phyloP scores from a whole-genome alignment of 23 tunicate species.

The Halocynthia aurantium region DNA sequence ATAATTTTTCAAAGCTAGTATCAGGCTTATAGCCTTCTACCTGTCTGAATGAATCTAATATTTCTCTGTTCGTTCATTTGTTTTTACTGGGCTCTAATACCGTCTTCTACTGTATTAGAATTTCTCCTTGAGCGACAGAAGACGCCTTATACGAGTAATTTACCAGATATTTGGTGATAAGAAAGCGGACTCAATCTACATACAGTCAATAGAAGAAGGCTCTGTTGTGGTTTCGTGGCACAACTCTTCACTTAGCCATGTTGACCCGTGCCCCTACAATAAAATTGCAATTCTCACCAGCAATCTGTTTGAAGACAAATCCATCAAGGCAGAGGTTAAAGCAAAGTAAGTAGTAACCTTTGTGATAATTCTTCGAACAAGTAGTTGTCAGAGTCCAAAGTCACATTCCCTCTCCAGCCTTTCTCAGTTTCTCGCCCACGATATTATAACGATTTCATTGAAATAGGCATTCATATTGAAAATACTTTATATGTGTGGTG shows the following conservation, averaged over 20 bases:
- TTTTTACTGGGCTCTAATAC: too few relatives aligned
- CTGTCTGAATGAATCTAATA: too few relatives aligned
- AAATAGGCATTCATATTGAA: too few relatives aligned
- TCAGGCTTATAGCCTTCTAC: too few relatives aligned
- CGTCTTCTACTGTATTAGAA: slow-evolving; percentile 25
- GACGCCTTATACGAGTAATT: slow-evolving; percentile 27
- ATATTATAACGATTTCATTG: too few relatives aligned
- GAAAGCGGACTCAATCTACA: slow-evolving; percentile 17
- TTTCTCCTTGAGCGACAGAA: slow-evolving; percentile 37
- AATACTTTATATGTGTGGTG: too few relatives aligned
- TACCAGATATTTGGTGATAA: slow-evolving; percentile 16
- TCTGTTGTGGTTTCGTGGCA: slow-evolving; percentile 71
- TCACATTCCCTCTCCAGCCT: neutral
- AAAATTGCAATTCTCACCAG: slow-evolving; percentile 31
- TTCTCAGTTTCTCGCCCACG: too few relatives aligned
- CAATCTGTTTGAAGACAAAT: slow-evolving; percentile 10
- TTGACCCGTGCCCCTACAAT: slow-evolving; percentile 39
- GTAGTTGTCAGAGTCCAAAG: neutral
- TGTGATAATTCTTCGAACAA: too few relatives aligned
- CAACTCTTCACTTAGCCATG: slow-evolving; percentile 38
- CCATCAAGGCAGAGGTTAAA: slow-evolving; percentile 7
- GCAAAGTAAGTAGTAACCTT: slow-evolving; percentile 15
- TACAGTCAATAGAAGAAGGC: slow-evolving; percentile 44
- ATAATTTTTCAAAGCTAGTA: neutral
- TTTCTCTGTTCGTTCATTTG: too few relatives aligned